phyloP scores from a whole-genome alignment of 2,797 vertebrate genomes.

The Prunella strophiata region DNA sequence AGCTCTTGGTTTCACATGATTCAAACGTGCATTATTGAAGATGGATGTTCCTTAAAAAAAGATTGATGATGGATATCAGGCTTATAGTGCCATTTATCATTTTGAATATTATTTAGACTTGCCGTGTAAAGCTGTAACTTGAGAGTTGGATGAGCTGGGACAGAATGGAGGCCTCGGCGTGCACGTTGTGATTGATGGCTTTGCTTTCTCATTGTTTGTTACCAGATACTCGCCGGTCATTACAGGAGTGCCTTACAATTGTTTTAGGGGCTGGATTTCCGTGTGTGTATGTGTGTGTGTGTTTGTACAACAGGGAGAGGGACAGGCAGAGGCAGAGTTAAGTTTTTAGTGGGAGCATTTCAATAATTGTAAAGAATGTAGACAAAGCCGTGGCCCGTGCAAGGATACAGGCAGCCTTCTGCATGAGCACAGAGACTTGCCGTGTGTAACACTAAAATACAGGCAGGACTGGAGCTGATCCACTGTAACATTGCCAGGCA shows the following conservation, averaged over 20 bases:
- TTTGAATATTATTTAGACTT: slow-evolving; percentile 99
- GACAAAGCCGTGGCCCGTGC: slow-evolving; percentile 39
- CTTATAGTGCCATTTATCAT: slow-evolving; percentile 97
- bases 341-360: slow-evolving; percentile 46
- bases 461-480: slow-evolving; percentile 38
- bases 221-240: slow-evolving; percentile 86
- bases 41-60: slow-evolving; percentile 99
- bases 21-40: slow-evolving; percentile 91
- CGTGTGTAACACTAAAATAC: slow-evolving; percentile 32
- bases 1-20: slow-evolving; percentile 90
- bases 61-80: slow-evolving; percentile 97
- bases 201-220: slow-evolving; percentile 90
- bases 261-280: slow-evolving; percentile 63
- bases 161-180: slow-evolving; percentile 86
- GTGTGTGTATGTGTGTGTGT: background rate
- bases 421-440: background rate
- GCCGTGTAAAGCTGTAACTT: slow-evolving; percentile 97
- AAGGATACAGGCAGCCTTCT: slow-evolving; percentile 22
- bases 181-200: slow-evolving; percentile 90
- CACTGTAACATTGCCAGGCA: slow-evolving; percentile 7
- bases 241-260: slow-evolving; percentile 83
- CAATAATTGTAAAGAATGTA: slow-evolving; percentile 1
- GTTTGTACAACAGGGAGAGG: background rate
- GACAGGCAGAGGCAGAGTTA: background rate
- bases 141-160: slow-evolving; percentile 92